Percentiles rank a stretch among this genome's conserved stretches.
phyloP scores from a whole-genome alignment of 2,797 vertebrate genomes.

The Macroramphosus scolopax region DNA sequence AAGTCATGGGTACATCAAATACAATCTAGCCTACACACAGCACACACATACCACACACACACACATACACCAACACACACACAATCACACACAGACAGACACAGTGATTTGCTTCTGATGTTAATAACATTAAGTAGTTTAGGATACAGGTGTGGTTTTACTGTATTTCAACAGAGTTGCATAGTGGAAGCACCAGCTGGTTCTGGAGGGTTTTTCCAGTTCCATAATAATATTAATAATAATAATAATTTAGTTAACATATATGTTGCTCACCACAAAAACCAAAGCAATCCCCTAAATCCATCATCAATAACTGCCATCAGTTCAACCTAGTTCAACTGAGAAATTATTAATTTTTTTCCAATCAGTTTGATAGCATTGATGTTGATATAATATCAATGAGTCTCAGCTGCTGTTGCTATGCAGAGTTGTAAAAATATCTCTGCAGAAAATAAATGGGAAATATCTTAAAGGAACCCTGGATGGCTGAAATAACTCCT shows the following conservation, averaged over 20 bases:
- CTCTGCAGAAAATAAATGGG: no score
- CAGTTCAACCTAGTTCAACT: not conserved
- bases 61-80: constrained; percentile 36
- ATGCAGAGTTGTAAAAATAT: no score
- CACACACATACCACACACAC: constrained; percentile 21
- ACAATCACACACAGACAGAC: constrained; percentile 31
- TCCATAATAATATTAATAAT: no score
- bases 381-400: constrained; percentile 6
- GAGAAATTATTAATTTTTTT: not conserved
- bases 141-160: no score
- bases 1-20: constrained; percentile 70
- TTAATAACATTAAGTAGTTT: not conserved
- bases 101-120: not conserved
- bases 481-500: no score
- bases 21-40: constrained; percentile 42
- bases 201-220: no score
- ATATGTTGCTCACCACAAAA: no score
- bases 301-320: not conserved
- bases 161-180: no score
- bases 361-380: not conserved
- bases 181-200: no score
- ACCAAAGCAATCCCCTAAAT: no score
- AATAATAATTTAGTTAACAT: no score
- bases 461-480: no score
- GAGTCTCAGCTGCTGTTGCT: not conserved